These are phyloP conservation scores for Herpailurus yagouaroundi DNA, from an alignment of 2,113 vertebrate species.

Conservation along the genomic window DNA sequence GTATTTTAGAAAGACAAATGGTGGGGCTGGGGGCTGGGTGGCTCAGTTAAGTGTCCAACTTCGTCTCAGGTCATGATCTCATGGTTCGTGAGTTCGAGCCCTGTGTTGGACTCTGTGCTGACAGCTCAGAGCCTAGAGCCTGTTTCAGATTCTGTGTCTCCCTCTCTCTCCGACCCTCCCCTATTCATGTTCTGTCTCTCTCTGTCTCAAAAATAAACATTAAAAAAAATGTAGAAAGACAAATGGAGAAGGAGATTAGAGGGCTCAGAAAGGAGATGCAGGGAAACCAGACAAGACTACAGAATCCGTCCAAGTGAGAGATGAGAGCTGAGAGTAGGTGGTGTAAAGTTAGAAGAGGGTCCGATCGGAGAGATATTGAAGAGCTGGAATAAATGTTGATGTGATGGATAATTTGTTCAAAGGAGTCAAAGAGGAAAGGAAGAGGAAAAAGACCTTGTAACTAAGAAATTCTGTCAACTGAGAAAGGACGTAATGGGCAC, in stretches of 20 bases:
- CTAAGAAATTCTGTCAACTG: background rate
- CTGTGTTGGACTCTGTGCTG: too few relatives aligned
- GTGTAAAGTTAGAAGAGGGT: background rate
- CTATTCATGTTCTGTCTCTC: too few relatives aligned
- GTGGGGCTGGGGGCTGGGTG: too few relatives aligned
- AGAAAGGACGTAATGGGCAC: background rate
- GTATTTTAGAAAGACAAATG: background rate
- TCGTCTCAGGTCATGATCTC: too few relatives aligned
- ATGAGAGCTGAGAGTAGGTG: accelerated
- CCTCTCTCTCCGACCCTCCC: too few relatives aligned
- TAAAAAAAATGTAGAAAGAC: background rate
- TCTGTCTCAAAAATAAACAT: too few relatives aligned
- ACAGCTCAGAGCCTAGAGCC: too few relatives aligned
- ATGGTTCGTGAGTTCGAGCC: too few relatives aligned
- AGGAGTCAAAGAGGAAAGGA: background rate
- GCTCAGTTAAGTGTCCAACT: too few relatives aligned
- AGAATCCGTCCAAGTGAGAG: background rate
- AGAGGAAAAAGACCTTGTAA: background rate
- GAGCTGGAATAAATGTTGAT: background rate
- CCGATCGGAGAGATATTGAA: background rate
- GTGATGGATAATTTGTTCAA: background rate
- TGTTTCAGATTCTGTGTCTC: too few relatives aligned
- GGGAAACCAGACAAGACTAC: background rate
- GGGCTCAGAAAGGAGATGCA: too few relatives aligned
- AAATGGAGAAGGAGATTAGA: background rate